Conservation (phyloP, 2,113 vertebrate species). For the Hyaena hyaena region DNA sequence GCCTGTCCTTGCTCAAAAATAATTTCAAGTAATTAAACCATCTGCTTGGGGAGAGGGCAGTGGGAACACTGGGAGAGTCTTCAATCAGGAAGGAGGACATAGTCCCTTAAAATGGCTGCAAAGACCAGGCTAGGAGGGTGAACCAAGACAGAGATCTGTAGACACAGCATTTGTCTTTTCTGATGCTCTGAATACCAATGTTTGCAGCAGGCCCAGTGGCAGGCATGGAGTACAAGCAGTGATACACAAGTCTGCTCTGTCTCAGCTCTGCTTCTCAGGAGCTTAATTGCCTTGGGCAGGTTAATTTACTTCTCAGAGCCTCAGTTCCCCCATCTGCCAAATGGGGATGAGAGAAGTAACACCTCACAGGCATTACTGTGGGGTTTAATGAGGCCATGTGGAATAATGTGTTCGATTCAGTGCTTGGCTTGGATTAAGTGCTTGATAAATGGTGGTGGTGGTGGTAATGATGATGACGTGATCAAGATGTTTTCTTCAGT, state of each 20-base stretch:
- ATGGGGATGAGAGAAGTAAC: not conserved
- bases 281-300: not conserved
- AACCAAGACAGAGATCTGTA: conserved; percentile 54
- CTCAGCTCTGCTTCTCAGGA: not conserved
- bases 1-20: conserved; percentile 69
- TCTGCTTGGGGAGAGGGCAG: conserved; percentile 59
- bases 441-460: not conserved
- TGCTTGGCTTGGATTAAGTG: not conserved
- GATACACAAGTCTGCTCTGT: not conserved
- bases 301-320: not conserved
- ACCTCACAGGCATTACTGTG: not conserved
- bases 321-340: not conserved
- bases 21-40: conserved; percentile 72
- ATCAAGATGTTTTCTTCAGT: not conserved
- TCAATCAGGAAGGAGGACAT: conserved; percentile 44
- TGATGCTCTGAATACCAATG: conserved; percentile 21
- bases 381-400: not conserved
- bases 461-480: not conserved
- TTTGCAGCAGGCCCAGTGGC: not conserved
- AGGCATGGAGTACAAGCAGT: not conserved
- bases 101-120: not conserved
- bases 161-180: conserved; percentile 55
- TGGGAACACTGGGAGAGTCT: not conserved
- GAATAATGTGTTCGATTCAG: not conserved
- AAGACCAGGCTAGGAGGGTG: conserved; percentile 40